phyloP scores from a whole-genome alignment of 2,888 invertebrate species.

The Meteorus colon region DNA sequence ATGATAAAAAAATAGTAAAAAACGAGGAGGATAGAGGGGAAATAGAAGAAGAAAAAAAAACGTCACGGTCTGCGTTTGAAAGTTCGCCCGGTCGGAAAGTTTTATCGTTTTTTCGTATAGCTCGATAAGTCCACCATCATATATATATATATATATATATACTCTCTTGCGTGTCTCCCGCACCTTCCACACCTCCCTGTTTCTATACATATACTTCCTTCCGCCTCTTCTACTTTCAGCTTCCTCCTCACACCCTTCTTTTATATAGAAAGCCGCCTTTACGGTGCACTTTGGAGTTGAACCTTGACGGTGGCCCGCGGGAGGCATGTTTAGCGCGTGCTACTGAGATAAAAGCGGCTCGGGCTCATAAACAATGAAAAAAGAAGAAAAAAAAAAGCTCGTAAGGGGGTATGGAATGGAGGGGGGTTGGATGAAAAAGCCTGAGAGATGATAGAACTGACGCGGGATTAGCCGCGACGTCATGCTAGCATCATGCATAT shows the following conservation, averaged over 20 bases:
- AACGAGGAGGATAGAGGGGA: slow-evolving; percentile 13
- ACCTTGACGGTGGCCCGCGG: slow-evolving; percentile 18
- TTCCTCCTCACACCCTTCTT: slow-evolving; percentile 20
- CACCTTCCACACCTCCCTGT: slow-evolving; percentile 3
- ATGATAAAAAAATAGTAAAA: slow-evolving; percentile 6
- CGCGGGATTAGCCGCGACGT: slow-evolving; percentile 40
- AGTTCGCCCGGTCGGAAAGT: slow-evolving; percentile 51
- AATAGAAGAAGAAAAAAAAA: slow-evolving; percentile 26
- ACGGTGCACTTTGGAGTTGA: slow-evolving; percentile 32
- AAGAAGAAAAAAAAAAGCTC: slow-evolving; percentile 1
- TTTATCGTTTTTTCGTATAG: slow-evolving; percentile 51
- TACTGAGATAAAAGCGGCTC: slow-evolving; percentile 40
- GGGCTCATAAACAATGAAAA: slow-evolving; percentile 45
- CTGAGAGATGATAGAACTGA: slow-evolving; percentile 43
- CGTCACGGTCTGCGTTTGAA: slow-evolving; percentile 46
- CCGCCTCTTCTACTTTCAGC: slow-evolving; percentile 17
- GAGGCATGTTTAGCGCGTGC: slow-evolving; percentile 33
- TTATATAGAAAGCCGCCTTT: slow-evolving; percentile 21
- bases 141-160: slow-evolving; percentile 13
- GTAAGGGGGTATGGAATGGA: not conserved
- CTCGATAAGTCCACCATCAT: slow-evolving; percentile 40
- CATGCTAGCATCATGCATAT: slow-evolving; percentile 17
- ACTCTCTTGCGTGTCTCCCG: slow-evolving; percentile 20
- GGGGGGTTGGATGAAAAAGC: slow-evolving; percentile 19
- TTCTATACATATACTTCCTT: slow-evolving; percentile 19